These are phyloP conservation scores for Rhabdophis nuchalis DNA, from an alignment of 2,797 vertebrate species.

Conservation along the genomic window DNA sequence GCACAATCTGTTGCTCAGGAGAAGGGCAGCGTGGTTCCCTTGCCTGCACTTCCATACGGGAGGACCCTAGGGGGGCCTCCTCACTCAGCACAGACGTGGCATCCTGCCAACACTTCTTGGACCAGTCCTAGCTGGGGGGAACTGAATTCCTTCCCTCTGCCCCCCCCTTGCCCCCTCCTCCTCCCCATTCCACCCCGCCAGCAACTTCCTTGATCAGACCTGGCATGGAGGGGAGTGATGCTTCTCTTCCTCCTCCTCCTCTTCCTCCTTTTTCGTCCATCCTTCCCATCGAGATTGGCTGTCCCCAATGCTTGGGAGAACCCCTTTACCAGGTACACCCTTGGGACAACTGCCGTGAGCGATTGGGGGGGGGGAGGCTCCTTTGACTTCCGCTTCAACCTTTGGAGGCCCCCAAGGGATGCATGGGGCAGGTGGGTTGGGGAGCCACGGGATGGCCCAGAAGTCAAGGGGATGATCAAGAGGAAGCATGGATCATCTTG, in stretches of 20 bases:
- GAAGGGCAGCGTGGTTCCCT: constrained; percentile 29
- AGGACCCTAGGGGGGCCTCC: constrained; percentile 28
- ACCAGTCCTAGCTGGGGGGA: constrained; percentile 18
- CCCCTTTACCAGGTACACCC: no score
- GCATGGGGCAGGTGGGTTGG: not conserved
- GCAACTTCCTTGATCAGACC: not conserved
- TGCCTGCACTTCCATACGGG: not conserved
- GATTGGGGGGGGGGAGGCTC: not conserved
- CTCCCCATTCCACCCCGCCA: no score
- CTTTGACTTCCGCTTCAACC: not conserved
- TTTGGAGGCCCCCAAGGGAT: not conserved
- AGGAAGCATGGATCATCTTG: not conserved
- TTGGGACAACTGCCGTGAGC: not conserved
- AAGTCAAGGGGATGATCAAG: not conserved
- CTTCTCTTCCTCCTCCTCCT: not conserved
- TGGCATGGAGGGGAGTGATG: not conserved
- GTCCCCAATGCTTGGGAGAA: not conserved
- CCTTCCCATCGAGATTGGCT: not conserved
- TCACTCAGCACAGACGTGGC: not conserved
- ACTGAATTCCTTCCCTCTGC: not conserved
- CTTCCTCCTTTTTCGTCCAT: not conserved
- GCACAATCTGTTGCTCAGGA: constrained; percentile 60
- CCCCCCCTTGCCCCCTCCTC: no score
- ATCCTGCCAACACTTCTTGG: constrained; percentile 28
- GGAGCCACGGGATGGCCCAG: not conserved